Base-by-base conservation (phyloP, 2,888 invertebrate genomes). In the Anticlea derivata region DNA sequence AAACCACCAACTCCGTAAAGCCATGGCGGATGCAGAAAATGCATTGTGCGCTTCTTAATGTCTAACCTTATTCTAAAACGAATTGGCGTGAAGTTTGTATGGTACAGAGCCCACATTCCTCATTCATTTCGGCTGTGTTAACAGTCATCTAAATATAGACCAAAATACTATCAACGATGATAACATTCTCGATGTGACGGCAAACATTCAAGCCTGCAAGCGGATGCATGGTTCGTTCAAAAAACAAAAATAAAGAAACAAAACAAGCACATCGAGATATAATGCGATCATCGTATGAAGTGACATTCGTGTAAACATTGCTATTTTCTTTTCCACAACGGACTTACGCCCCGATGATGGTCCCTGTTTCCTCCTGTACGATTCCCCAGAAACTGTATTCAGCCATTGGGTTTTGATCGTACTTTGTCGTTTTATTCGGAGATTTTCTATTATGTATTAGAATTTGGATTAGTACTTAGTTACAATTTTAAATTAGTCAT, bases 291-390 rank as follows among this genome's bases (percentile, higher is more conserved):
- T 85, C 84, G 83, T 80, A 79, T 76, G 69, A 74, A 70, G 73
- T 73, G 70, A 73, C 60, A 66, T 63, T 58, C 58, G 58, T 53
- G 62, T 66, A 64, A 68, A 70, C 60, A 66, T 61, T 44, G 46
- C 64, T 46, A 55, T 58, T 50, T 56, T 68, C 49, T 68, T 62
- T 75, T 66, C 38, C 53, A 38, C 77, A 76, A 68, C 63, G 75
- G 83, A 93, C 93, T 93, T 93, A 93, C 93, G 92, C 82, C 93
- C 93, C 17, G 17, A 17, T 70, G 92, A 87, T 66, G 92, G 89
- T 80, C 92, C 92, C 78, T 93, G 93, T 83, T 93, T 93, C 76
- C 93, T 92, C 68, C 93, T 90, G 85, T 93, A 93, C 61, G 85
- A 84, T 76, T 91, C 91, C 63, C 79, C 87, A 64, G 80, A 67